phyloP scores from a whole-genome alignment of 2,888 invertebrate species.

The Fragum sueziense region DNA sequence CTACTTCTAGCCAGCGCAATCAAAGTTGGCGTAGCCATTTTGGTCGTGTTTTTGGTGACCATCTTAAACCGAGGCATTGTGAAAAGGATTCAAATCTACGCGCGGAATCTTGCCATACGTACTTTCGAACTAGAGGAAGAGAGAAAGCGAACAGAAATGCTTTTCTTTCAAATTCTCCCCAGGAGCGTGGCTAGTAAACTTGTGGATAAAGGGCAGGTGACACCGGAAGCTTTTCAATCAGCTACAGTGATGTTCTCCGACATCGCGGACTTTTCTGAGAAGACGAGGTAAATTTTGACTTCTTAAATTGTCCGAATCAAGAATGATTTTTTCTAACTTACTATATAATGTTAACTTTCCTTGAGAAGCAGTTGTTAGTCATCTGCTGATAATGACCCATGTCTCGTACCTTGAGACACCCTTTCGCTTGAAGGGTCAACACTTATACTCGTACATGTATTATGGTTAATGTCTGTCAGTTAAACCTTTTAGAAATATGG shows the following conservation, averaged over 20 bases:
- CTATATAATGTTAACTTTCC: too few relatives aligned
- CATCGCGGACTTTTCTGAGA: constrained; percentile 56
- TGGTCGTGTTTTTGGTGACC: constrained; percentile 38
- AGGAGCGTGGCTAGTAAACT: constrained; percentile 55
- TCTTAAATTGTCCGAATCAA: background rate
- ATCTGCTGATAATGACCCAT: too few relatives aligned
- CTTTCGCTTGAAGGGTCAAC: too few relatives aligned
- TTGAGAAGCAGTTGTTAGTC: too few relatives aligned
- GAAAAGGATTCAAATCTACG: constrained; percentile 51
- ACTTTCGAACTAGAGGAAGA: constrained; percentile 55
- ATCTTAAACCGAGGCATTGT: constrained; percentile 50
- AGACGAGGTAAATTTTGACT: constrained; percentile 38
- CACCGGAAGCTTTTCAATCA: constrained; percentile 57
- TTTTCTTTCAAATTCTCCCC: constrained; percentile 61
- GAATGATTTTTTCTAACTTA: too few relatives aligned
- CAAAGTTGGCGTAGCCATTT: constrained; percentile 43
- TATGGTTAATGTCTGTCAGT: too few relatives aligned
- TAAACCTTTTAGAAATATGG: too few relatives aligned
- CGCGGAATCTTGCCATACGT: constrained; percentile 38
- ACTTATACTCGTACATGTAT: too few relatives aligned
- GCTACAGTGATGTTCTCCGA: constrained; percentile 66
- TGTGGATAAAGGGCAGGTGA: constrained; percentile 40
- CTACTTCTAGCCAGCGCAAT: constrained; percentile 29
- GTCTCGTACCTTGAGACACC: too few relatives aligned
- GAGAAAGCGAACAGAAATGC: constrained; percentile 48